Conservation (phyloP, 1,140 invertebrate genomes). For the Eupeodes corollae region DNA sequence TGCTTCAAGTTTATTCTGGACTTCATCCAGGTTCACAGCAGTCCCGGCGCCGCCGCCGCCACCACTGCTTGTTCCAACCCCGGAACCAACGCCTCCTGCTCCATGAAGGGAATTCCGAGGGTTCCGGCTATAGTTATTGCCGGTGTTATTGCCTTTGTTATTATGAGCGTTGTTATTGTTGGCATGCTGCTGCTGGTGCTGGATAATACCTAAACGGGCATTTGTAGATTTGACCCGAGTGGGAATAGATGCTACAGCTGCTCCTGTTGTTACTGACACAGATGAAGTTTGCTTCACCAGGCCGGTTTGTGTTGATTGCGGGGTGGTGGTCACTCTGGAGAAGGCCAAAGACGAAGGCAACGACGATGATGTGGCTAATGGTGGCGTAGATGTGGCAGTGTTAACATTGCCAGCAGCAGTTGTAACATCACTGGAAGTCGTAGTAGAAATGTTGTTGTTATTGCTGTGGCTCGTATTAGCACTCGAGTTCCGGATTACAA, state of each 20-base stretch:
- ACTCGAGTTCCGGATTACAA: constrained; percentile 32
- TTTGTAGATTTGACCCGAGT: no score
- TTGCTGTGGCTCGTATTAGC: constrained; percentile 3
- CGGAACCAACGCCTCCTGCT: not conserved
- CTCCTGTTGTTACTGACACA: not conserved
- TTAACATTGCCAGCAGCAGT: constrained; percentile 3
- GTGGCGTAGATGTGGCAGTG: not conserved
- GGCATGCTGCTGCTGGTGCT: constrained; percentile 3
- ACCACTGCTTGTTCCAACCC: no score
- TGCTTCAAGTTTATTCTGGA: constrained; percentile 3
- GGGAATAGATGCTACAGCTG: constrained; percentile 2
- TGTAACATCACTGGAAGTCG: constrained; percentile 2
- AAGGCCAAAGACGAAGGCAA: not conserved
- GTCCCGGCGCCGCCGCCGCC: not conserved
- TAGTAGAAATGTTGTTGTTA: not conserved
- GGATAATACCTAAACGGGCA: not conserved
- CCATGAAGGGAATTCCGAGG: not conserved
- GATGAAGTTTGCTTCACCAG: not conserved
- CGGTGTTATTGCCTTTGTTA: constrained; percentile 5
- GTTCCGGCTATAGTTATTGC: not conserved
- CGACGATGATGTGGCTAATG: not conserved
- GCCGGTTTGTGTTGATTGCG: no score
- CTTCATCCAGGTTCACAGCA: not conserved
- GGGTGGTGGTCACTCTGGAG: no score
- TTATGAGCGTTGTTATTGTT: constrained; percentile 4